Percentiles rank a stretch among this genome's conserved stretches.
Evolutionary conservation across 2,888 invertebrate genomes (phyloP).

Genomic region (Rhorus exstirpatorius): DNA sequence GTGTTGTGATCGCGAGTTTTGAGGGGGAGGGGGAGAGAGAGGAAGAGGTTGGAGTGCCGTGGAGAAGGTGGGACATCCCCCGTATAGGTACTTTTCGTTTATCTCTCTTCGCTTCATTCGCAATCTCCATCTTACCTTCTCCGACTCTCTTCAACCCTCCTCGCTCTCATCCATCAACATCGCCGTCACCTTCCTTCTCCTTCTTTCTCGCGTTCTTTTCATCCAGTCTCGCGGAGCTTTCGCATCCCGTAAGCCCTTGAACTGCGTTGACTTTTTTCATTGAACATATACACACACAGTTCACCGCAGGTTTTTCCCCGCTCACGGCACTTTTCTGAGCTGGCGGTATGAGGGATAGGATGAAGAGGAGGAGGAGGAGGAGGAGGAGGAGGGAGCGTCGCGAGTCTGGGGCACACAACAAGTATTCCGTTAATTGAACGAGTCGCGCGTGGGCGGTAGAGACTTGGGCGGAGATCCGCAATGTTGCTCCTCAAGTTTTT

Average conservation of each 20-base stretch:
- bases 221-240: constrained; percentile 53
- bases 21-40: no score
- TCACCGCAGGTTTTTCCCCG: constrained; percentile 51
- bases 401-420: constrained; percentile 78
- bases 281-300: constrained; percentile 82
- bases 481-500: constrained; percentile 58
- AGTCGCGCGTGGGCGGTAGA: constrained; percentile 77
- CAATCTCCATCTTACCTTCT: constrained; percentile 60
- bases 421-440: constrained; percentile 85
- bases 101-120: constrained; percentile 62
- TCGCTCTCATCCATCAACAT: constrained; percentile 22
- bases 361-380: constrained; percentile 68
- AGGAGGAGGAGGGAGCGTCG: constrained; percentile 65
- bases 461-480: constrained; percentile 45
- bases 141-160: constrained; percentile 56
- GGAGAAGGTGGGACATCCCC: constrained; percentile 77
- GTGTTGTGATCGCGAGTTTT: constrained; percentile 58
- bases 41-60: constrained; percentile 79
- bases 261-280: background rate
- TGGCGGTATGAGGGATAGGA: constrained; percentile 25
- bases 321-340: background rate
- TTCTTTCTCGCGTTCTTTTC: constrained; percentile 40
- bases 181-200: constrained; percentile 26
- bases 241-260: constrained; percentile 70
- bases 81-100: constrained; percentile 56